Percentiles rank a stretch among this genome's conserved stretches.
Evolutionary conservation across 2,888 invertebrate genomes (phyloP).

Genomic region (Lissonota sp.): DNA sequence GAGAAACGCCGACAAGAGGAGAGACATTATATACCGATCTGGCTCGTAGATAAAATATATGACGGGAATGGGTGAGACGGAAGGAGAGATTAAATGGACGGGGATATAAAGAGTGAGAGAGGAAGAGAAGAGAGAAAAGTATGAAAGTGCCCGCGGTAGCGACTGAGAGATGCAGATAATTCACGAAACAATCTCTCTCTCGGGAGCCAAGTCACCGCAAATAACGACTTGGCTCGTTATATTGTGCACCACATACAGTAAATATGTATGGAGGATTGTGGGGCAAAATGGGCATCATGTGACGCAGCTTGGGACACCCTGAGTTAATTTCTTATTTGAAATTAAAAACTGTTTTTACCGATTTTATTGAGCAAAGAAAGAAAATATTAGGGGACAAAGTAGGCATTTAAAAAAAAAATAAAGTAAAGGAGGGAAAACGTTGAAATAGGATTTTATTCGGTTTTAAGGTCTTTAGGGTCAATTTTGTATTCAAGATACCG

Average conservation of each 20-base stretch:
- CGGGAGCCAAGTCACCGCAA: constrained; percentile 68
- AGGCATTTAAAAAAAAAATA: not conserved
- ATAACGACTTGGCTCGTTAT: constrained; percentile 73
- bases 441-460: no score
- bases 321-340: no score
- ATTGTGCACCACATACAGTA: constrained; percentile 51
- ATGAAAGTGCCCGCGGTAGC: constrained; percentile 68
- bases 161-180: constrained; percentile 73
- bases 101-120: not conserved
- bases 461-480: no score
- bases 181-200: constrained; percentile 68
- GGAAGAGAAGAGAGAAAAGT: not conserved
- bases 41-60: constrained; percentile 61
- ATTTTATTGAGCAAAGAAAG: not conserved
- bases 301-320: no score
- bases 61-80: constrained; percentile 53
- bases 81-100: constrained; percentile 24
- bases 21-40: constrained; percentile 44
- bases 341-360: no score
- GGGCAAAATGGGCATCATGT: not conserved
- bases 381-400: not conserved
- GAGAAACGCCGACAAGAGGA: constrained; percentile 48
- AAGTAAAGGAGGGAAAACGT: no score
- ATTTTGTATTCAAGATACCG: no score
- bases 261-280: not conserved